phyloP scores from a whole-genome alignment of 2,797 vertebrate genomes.

The Xenentodon cancila region DNA sequence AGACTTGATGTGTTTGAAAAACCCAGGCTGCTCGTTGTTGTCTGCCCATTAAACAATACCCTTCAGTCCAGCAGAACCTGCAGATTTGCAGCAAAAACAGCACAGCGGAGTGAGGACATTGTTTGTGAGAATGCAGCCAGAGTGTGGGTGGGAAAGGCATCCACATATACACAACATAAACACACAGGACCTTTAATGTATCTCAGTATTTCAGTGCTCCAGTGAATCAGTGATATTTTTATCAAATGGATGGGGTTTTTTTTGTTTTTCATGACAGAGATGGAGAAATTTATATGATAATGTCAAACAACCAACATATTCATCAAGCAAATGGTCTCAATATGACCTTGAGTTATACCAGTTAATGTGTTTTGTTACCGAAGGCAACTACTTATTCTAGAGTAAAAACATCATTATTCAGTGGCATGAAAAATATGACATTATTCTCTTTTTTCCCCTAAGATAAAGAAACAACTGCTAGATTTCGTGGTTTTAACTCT shows the following conservation, averaged over 20 bases:
- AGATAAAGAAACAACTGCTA: no score
- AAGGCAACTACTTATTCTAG: conserved; percentile 38
- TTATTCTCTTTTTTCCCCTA: no score
- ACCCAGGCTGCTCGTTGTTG: conserved; percentile 19
- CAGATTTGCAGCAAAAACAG: conserved; percentile 38
- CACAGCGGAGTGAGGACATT: conserved; percentile 29
- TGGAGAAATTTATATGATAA: conserved; percentile 34
- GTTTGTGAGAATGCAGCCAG: conserved; percentile 39
- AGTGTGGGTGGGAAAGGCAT: conserved; percentile 57
- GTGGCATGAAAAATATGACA: not conserved
- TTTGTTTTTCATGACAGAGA: conserved; percentile 29
- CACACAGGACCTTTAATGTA: conserved; percentile 51
- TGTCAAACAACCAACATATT: conserved; percentile 41
- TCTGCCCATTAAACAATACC: conserved; percentile 20
- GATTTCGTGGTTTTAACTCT: no score
- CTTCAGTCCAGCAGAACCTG: conserved; percentile 32
- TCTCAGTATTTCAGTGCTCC: conserved; percentile 23
- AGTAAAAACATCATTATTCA: conserved; percentile 36
- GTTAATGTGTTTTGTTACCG: conserved; percentile 57
- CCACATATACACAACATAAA: conserved; percentile 49
- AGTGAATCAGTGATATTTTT: conserved; percentile 30
- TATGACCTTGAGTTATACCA: conserved; percentile 32
- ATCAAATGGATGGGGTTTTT: conserved; percentile 49
- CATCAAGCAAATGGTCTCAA: conserved; percentile 51
- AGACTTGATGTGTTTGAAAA: conserved; percentile 20